Evolutionary conservation across 2,113 vertebrate genomes (phyloP).

Genomic region (Eulemur rufifrons): DNA sequence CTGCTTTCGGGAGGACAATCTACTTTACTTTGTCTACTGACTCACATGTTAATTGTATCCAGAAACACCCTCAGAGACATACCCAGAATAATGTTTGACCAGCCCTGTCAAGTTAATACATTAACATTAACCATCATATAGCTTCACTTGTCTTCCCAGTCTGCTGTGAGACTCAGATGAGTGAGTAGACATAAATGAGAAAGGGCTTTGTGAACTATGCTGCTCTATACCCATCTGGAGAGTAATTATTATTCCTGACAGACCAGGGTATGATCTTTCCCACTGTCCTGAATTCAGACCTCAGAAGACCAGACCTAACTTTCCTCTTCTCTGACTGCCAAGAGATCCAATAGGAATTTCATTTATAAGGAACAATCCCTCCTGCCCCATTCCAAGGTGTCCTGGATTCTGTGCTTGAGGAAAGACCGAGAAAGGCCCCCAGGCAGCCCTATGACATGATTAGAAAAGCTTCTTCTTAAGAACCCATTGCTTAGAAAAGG

Average conservation of each 20-base stretch:
- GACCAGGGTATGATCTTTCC: not conserved
- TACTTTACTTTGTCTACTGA: not conserved
- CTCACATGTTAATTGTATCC: not conserved
- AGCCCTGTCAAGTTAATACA: not conserved
- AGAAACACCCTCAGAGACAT: not conserved
- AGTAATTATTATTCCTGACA: not conserved
- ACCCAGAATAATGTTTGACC: not conserved
- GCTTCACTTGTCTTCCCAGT: not conserved
- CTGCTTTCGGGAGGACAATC: not conserved
- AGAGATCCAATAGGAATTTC: constrained; percentile 43
- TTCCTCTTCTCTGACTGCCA: not conserved
- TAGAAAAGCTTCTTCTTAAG: constrained; percentile 74
- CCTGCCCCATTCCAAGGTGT: not conserved
- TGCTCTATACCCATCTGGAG: not conserved
- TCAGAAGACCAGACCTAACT: constrained; percentile 34
- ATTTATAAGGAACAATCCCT: not conserved
- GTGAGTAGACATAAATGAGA: not conserved
- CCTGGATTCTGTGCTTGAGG: constrained; percentile 53
- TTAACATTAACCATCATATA: constrained; percentile 13
- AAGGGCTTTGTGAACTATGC: not conserved
- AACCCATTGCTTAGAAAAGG: constrained; percentile 61
- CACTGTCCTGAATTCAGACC: constrained; percentile 37
- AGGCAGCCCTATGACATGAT: constrained; percentile 70
- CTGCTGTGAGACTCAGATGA: not conserved
- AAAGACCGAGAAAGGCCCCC: constrained; percentile 47